Evolutionary conservation across 2,113 vertebrate genomes (phyloP).

Genomic region (Platycercus adscitus): DNA sequence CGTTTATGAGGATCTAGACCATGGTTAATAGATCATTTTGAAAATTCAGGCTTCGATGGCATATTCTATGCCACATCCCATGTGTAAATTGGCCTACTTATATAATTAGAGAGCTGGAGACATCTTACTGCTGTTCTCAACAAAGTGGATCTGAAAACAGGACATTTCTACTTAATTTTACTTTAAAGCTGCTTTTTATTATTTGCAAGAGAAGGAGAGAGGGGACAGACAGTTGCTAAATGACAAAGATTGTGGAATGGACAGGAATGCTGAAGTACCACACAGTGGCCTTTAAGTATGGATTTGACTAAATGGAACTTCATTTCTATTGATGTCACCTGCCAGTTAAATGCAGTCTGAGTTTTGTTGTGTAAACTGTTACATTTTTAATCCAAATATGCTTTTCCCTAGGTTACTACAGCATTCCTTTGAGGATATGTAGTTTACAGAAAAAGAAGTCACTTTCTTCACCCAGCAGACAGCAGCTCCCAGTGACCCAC

Average conservation of each 20-base stretch:
- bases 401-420: constrained; percentile 33
- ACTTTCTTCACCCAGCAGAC: background rate
- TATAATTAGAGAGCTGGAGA: background rate
- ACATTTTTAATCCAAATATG: background rate
- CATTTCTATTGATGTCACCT: background rate
- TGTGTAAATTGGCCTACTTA: background rate
- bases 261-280: background rate
- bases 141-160: background rate
- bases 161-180: background rate
- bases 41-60: background rate
- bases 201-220: background rate
- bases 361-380: background rate
- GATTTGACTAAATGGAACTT: background rate
- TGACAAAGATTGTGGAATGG: background rate
- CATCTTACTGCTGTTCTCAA: background rate
- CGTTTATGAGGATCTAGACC: background rate
- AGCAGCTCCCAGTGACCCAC: background rate
- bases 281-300: background rate
- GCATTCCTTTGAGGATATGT: constrained; percentile 8
- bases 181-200: background rate
- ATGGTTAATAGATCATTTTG: background rate
- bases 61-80: background rate
- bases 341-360: background rate
- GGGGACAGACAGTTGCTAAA: background rate
- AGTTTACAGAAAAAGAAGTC: background rate